Percentiles rank a stretch among this genome's conserved stretches.
phyloP scores from a whole-genome alignment of 2,113 vertebrate species.

The Equus quagga region DNA sequence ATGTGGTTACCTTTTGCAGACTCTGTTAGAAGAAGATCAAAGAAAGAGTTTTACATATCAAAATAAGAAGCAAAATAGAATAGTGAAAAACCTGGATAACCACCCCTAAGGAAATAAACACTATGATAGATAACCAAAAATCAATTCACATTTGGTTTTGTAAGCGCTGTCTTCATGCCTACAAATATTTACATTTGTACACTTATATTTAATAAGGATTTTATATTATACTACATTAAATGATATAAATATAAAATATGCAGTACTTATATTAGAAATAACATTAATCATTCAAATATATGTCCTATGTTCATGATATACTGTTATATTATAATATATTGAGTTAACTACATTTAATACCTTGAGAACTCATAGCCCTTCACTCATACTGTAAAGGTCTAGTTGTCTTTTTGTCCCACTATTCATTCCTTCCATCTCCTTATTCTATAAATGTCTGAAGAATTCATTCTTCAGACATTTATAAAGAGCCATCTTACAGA shows the following conservation, averaged over 20 bases:
- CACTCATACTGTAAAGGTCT: neutral
- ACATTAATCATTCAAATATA: neutral
- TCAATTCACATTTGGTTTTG: neutral
- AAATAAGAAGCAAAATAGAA: constrained; percentile 21
- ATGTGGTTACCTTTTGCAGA: neutral
- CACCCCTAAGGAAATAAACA: neutral
- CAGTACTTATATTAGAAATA: neutral
- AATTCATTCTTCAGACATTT: neutral
- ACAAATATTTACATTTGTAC: neutral
- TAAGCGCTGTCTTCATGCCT: neutral
- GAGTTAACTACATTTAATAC: neutral
- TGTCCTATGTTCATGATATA: neutral
- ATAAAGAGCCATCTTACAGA: constrained; percentile 18
- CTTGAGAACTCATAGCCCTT: neutral
- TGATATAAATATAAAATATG: neutral
- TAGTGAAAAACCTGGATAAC: neutral
- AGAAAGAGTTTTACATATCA: neutral
- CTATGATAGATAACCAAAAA: neutral
- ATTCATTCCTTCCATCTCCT: neutral
- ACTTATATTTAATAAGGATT: neutral
- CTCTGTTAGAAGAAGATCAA: neutral
- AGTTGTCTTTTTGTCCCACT: neutral
- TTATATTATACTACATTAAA: neutral
- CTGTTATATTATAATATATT: neutral
- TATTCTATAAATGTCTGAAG: neutral